These are phyloP conservation scores for Heteronetta atricapilla DNA, from an alignment of 2,113 vertebrate species.

Conservation along the genomic window DNA sequence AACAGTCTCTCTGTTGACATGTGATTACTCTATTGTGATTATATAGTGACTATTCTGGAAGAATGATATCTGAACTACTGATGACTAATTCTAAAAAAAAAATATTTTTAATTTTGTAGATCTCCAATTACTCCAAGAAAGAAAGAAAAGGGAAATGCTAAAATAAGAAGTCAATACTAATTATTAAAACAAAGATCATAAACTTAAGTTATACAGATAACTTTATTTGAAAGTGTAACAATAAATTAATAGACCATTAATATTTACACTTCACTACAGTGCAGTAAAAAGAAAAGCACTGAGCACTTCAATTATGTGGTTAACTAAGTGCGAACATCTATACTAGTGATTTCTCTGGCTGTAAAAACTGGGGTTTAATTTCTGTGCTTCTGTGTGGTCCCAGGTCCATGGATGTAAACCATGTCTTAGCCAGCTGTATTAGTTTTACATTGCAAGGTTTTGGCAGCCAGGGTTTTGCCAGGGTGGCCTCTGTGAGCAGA, in stretches of 20 bases:
- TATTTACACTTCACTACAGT: not conserved
- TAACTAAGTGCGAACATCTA: accelerated
- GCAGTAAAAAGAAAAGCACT: not conserved
- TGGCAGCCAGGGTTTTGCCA: too few relatives aligned
- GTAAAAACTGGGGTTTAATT: not conserved
- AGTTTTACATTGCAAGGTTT: too few relatives aligned
- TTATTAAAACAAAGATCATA: not conserved
- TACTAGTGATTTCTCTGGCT: not conserved
- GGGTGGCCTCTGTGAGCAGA: too few relatives aligned
- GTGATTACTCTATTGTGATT: not conserved
- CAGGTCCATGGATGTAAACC: not conserved
- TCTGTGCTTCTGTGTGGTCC: not conserved
- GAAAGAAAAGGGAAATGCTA: not conserved
- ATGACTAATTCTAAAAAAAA: not conserved
- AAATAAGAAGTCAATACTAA: not conserved
- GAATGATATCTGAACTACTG: not conserved
- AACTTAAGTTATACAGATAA: not conserved
- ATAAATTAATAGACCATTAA: not conserved
- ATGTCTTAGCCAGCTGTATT: too few relatives aligned
- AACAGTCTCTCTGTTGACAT: not conserved
- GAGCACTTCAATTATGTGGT: not conserved
- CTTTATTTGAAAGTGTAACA: not conserved
- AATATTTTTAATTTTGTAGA: not conserved
- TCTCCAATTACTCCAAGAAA: not conserved
- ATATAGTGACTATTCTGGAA: not conserved